Percentiles rank a stretch among this genome's conserved stretches.
Evolutionary conservation across 1,140 invertebrate species (phyloP).

Genomic region (Octopus sinensis): DNA sequence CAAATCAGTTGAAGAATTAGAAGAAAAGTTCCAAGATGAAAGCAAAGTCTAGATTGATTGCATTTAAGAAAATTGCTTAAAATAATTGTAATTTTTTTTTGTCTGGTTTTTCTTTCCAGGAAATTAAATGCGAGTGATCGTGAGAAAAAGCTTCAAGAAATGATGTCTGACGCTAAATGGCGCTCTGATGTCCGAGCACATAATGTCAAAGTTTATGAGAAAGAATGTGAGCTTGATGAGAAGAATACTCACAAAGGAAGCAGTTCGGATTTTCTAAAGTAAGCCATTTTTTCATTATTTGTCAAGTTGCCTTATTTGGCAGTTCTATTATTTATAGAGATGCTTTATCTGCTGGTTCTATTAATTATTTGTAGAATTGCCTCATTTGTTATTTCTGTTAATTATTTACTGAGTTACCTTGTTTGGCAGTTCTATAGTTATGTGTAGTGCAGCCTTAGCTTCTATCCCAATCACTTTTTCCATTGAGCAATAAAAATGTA

Average conservation of each 20-base stretch:
- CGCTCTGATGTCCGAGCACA: slow-evolving; percentile 66
- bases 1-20: too few relatives aligned
- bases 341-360: too few relatives aligned
- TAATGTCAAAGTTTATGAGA: slow-evolving; percentile 66
- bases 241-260: slow-evolving; percentile 47
- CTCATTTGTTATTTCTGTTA: too few relatives aligned
- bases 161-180: slow-evolving; percentile 76
- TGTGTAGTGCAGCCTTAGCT: too few relatives aligned
- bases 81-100: neutral
- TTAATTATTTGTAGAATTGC: too few relatives aligned
- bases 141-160: slow-evolving; percentile 70
- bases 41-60: too few relatives aligned
- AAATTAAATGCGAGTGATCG: slow-evolving; percentile 62
- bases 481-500: too few relatives aligned
- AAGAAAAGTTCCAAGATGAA: too few relatives aligned
- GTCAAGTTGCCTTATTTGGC: neutral
- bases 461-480: too few relatives aligned
- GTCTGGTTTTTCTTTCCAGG: neutral
- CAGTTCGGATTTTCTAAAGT: slow-evolving; percentile 64
- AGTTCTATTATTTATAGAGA: too few relatives aligned
- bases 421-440: too few relatives aligned
- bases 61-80: neutral
- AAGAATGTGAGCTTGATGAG: slow-evolving; percentile 66
- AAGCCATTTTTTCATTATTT: slow-evolving; percentile 26
- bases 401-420: too few relatives aligned